Conservation (phyloP, 2,797 vertebrate genomes). For the Todus mexicanus region DNA sequence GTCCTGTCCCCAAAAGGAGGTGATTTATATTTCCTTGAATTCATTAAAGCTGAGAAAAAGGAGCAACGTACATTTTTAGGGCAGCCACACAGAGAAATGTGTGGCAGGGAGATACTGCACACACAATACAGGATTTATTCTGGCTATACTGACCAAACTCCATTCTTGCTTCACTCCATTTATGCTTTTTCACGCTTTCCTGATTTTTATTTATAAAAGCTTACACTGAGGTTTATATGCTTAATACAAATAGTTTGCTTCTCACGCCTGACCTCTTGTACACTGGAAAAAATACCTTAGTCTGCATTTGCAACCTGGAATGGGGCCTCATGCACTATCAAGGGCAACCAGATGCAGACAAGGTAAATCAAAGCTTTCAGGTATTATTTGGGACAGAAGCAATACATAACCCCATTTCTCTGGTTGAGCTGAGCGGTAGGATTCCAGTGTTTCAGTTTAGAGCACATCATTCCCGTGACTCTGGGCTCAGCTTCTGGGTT, state of each 20-base stretch:
- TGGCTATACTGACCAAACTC: background rate
- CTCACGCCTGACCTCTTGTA: background rate
- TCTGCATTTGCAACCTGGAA: background rate
- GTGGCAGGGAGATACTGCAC: background rate
- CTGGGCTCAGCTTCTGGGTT: background rate
- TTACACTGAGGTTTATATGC: background rate
- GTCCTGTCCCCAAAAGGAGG: background rate
- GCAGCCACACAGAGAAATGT: background rate
- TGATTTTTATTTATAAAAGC: background rate
- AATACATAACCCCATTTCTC: background rate
- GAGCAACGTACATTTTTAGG: background rate
- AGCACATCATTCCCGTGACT: background rate
- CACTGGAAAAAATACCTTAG: background rate
- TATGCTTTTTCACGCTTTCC: background rate
- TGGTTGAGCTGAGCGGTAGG: background rate
- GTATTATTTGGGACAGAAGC: background rate
- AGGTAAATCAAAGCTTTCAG: background rate
- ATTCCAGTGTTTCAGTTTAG: background rate
- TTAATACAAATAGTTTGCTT: constrained; percentile 2
- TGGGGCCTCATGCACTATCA: accelerated
- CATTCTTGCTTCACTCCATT: background rate
- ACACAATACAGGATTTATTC: background rate
- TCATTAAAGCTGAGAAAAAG: background rate
- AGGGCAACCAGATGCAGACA: background rate
- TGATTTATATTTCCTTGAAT: background rate